Evolutionary conservation across 2,113 vertebrate species (phyloP).

Genomic region (Carettochelys insculpta): DNA sequence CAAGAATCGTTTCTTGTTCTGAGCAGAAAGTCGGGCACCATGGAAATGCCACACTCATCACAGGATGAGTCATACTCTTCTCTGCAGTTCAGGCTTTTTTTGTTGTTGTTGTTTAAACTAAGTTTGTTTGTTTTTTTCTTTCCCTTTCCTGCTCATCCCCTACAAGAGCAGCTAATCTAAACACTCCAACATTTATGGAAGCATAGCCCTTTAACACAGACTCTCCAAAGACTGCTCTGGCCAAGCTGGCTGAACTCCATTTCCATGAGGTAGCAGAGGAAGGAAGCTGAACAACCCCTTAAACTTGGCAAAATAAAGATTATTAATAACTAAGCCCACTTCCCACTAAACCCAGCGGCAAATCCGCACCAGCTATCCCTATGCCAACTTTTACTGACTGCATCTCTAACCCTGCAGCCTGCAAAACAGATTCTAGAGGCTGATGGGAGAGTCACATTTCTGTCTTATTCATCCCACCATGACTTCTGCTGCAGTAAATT

Average conservation of each 20-base stretch:
- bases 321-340: slow-evolving; percentile 26
- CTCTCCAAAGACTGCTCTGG: background rate
- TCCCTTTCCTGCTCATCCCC: background rate
- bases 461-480: slow-evolving; percentile 17
- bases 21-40: background rate
- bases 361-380: slow-evolving; percentile 6
- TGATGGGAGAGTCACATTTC: slow-evolving; percentile 42
- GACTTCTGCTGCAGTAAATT: slow-evolving; percentile 9
- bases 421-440: background rate
- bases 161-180: background rate
- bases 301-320: background rate
- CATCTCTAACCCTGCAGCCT: background rate
- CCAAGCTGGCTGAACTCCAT: background rate
- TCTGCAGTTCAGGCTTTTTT: background rate
- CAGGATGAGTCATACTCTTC: background rate
- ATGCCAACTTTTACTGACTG: background rate
- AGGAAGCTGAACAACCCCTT: background rate
- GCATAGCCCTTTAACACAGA: background rate
- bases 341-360: slow-evolving; percentile 49
- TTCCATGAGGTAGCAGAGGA: background rate
- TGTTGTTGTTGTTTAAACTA: too few species aligned
- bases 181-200: background rate
- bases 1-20: background rate
- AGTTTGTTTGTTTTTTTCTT: too few species aligned
- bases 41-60: background rate